Evolutionary conservation across 2,797 vertebrate species (phyloP).

Genomic region (Bucorvus abyssinicus): DNA sequence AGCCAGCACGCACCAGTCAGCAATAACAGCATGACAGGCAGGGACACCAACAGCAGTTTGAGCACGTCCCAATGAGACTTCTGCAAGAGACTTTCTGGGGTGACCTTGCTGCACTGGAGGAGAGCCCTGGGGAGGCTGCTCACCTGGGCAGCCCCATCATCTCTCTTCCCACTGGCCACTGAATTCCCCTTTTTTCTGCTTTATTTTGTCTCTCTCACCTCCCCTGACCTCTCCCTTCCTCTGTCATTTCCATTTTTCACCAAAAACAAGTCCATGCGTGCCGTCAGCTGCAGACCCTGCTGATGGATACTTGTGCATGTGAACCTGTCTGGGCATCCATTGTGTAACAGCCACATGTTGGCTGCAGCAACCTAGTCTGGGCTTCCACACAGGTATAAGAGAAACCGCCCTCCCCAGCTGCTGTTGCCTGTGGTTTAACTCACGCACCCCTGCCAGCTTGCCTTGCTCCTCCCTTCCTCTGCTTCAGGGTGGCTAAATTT

Average conservation of each 20-base stretch:
- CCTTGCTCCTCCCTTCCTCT: not conserved
- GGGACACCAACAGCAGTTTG: not conserved
- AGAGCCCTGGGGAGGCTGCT: not conserved
- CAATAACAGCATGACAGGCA: accelerated
- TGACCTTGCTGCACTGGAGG: not conserved
- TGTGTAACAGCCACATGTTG: not conserved
- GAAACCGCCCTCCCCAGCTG: not conserved
- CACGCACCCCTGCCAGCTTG: not conserved
- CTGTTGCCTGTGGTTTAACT: not conserved
- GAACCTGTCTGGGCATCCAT: not conserved
- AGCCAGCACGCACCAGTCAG: accelerated
- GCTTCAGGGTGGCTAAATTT: not conserved
- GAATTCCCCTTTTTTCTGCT: not conserved
- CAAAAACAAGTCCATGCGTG: not conserved
- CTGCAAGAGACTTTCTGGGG: not conserved
- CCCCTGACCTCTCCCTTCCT: not conserved
- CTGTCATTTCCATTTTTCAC: not conserved
- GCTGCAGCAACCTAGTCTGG: not conserved
- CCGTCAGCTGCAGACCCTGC: not conserved
- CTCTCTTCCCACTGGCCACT: not conserved
- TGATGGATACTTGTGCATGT: not conserved
- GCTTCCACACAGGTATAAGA: not conserved
- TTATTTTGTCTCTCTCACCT: not conserved
- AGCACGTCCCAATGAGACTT: not conserved
- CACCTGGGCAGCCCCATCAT: not conserved